These are phyloP conservation scores for Halyomorpha halys DNA, from an alignment of 1,140 invertebrate genomes.

Conservation along the genomic window DNA sequence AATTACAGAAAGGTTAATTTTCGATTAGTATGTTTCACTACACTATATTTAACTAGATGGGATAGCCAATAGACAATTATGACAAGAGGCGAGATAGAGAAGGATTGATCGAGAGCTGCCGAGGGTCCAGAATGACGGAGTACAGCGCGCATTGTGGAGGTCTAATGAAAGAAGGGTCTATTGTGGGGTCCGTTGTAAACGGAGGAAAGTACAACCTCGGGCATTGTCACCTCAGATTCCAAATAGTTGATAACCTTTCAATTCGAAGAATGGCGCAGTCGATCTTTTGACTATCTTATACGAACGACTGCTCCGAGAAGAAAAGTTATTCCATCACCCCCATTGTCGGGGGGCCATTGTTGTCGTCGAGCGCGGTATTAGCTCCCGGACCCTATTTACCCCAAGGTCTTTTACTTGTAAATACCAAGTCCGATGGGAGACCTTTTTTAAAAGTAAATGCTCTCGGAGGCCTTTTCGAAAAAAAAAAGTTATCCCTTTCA, in stretches of 20 bases:
- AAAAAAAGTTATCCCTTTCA: not conserved
- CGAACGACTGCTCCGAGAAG: conserved; percentile 25
- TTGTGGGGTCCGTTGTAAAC: conserved; percentile 17
- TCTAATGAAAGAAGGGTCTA: conserved; percentile 2
- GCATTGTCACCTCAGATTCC: conserved; percentile 20
- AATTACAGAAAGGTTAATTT: too few species aligned
- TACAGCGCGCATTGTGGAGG: not conserved
- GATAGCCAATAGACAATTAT: not conserved
- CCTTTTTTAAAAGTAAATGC: conserved; percentile 6
- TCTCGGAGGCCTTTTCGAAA: not conserved
- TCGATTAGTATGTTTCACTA: too few species aligned
- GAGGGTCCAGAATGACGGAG: conserved; percentile 3
- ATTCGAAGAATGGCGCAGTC: conserved; percentile 25
- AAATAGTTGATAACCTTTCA: conserved; percentile 28
- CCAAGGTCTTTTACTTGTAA: conserved; percentile 8
- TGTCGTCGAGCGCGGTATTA: conserved; percentile 3
- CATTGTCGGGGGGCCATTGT: conserved; percentile 23
- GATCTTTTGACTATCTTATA: conserved; percentile 28
- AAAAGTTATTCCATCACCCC: conserved; percentile 26
- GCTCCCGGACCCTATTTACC: not conserved
- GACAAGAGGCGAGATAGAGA: conserved; percentile 1
- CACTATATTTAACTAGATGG: too few species aligned
- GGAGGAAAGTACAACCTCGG: not conserved
- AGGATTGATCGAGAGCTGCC: conserved; percentile 13
- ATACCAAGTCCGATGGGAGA: not conserved